Evolutionary conservation across 1,140 invertebrate species (phyloP), one percentile per base, ranked within the genome.

Genomic region (Aphelenchoides fujianensis): DNA sequence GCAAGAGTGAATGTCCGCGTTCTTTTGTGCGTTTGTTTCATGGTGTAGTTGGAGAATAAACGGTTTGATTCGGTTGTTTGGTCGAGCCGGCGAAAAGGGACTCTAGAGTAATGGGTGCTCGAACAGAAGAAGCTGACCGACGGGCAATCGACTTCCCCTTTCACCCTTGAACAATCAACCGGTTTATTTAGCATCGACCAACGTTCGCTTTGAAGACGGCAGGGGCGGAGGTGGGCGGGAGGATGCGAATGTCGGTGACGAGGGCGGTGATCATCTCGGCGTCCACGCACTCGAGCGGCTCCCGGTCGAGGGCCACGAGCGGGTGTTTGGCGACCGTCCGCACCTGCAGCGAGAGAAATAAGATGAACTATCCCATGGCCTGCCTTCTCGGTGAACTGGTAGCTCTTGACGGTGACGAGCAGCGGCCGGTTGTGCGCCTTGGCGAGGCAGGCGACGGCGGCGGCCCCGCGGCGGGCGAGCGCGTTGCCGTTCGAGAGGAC

Each of bases 341-440:
- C 19, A 70, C 68, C 66, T 69, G 59, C 63, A 66, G 19, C 16
- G 62, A 66, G 30, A 16, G 27, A 67, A 52, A 66, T 59, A 54
- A 59, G 30, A 7, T 59, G 7, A 66, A 66, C 34, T 55, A 59
- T n/a, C n/a, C n/a, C n/a, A 55, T 23, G 67, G 19, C 27, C 31
- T 66, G 67, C 62, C 68, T 70, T 69, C 61, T 71, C 70, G 16
- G 73, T 53, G 9, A 71, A 71, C 32, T 71, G 53, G 34, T 73
- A 73, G 16, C 69, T 12, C 28, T 71, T 71, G 9, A 37, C 70
- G 0, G 70, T 37, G 16, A 71, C 30, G 9, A 71, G 36, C 7
- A 71, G 36, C 0, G 70, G 70, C 31, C 71, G 19, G 37, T 71
- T 71, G n/a, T 16, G 28, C 19, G 70, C 70, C n/a, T 71, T 7